These are phyloP conservation scores for Microcebus ravelobensis DNA, from an alignment of 2,113 vertebrate genomes.

Conservation along the genomic window DNA sequence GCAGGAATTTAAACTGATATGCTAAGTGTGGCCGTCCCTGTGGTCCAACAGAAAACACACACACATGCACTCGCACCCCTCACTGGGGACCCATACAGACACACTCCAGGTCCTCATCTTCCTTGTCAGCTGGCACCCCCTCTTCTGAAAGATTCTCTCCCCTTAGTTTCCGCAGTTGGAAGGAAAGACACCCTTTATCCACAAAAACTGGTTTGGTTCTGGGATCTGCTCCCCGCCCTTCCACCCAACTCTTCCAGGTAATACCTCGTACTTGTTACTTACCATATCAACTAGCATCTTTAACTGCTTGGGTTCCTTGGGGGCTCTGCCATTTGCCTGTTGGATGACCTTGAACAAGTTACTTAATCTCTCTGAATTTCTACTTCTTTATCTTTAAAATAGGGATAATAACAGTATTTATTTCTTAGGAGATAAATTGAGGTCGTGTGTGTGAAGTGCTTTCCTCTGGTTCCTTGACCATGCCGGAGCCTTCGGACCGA, in stretches of 20 bases:
- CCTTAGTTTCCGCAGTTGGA: background rate
- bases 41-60: background rate
- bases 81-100: background rate
- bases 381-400: background rate
- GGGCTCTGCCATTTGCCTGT: background rate
- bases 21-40: background rate
- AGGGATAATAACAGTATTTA: background rate
- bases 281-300: background rate
- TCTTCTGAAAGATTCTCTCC: background rate
- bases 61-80: too few species aligned
- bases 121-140: background rate
- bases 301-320: background rate
- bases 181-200: background rate
- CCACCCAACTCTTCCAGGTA: background rate
- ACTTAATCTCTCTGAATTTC: background rate
- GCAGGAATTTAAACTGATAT: background rate
- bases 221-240: background rate
- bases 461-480: background rate
- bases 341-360: background rate
- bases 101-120: background rate
- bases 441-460: accelerated
- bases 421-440: background rate
- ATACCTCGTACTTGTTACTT: background rate
- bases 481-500: background rate
- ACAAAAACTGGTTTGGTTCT: background rate